Base-by-base conservation (phyloP, 1,140 invertebrate species). In the Diorhabda sublineata region DNA sequence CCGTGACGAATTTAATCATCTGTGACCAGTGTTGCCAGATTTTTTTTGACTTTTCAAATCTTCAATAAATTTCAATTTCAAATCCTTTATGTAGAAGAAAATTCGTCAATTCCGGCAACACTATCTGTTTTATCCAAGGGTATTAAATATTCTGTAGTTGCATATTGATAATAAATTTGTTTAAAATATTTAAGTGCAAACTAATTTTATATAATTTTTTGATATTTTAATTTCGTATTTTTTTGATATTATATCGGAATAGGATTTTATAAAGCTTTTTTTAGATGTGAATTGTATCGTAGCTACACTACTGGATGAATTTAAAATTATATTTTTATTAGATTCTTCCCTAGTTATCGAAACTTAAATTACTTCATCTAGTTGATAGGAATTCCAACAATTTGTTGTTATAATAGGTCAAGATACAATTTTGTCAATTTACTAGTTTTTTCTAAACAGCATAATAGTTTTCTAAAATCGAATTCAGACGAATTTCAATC, bases 61-160 rank as follows among this genome's bases (percentile, higher is more conserved):
- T 7, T 56, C 52, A 56, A 56, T 7, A 56, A 56, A 56, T 6
- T 56, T 56, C 52, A 6, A 56, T n/a, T 56, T 56, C 52, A 56
- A 56, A n/a, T 56, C 52, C n/a, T 56, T 56, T 56, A 56, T 56
- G 52, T n/a, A 56, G n/a, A 7, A 56, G n/a, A 7, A 56, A 56
- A 56, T 56, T 56, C 26, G 26, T 26, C 26, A 26, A n/a, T 56
- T 6, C 6, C 52, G n/a, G n/a, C 52, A 7, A n/a, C n/a, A 7
- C n/a, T 56, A 56, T 56, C n/a, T 6, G n/a, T 56, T 7, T 56
- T 56, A n/a, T 56, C n/a, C 6, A 56, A n/a, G 52, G 52, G n/a
- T 56, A n/a, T 6, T 56, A 56, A 56, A 7, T 56, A 7, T 56
- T 56, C n/a, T 56, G 6, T 56, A 7, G 6, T 6, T 6, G n/a